phyloP scores from a whole-genome alignment of 35 echinoderm and acorn worm species.

The Chiridota heheva region DNA sequence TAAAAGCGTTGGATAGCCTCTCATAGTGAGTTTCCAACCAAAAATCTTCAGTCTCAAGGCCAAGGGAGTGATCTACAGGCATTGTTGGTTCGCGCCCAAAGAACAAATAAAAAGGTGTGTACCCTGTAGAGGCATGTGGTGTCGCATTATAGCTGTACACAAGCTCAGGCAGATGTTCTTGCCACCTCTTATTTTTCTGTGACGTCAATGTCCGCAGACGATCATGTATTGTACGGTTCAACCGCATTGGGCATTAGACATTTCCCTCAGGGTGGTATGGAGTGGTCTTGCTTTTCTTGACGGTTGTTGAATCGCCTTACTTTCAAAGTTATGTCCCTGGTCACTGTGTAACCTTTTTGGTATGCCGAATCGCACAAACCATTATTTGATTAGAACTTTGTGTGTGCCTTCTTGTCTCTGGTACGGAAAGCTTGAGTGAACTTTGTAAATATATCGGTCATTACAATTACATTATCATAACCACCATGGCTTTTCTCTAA shows the following conservation, averaged over 20 bases:
- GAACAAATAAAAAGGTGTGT: conserved; percentile 68
- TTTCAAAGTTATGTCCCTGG: conserved; percentile 41
- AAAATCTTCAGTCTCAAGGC: neutral
- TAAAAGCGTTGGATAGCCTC: conserved; percentile 41
- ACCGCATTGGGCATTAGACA: conserved; percentile 9
- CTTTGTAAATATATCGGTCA: conserved; percentile 46
- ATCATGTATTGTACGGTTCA: conserved; percentile 38
- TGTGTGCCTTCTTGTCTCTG: conserved; percentile 37
- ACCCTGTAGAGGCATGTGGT: conserved; percentile 65
- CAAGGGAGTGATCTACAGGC: conserved; percentile 62
- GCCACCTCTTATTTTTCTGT: conserved; percentile 69
- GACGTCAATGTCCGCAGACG: conserved; percentile 15
- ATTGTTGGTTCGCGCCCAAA: conserved; percentile 69
- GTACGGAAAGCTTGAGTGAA: conserved; percentile 47
- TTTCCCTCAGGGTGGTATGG: neutral
- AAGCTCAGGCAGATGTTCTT: conserved; percentile 56
- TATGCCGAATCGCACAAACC: conserved; percentile 42
- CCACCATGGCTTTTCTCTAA: conserved; percentile 12
- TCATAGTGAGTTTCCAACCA: conserved; percentile 59
- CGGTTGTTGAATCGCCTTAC: conserved; percentile 7
- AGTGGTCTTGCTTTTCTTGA: neutral
- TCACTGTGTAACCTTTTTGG: conserved; percentile 21
- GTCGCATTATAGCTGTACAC: conserved; percentile 73
- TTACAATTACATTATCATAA: conserved; percentile 29
- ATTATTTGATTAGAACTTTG: conserved; percentile 8